Evolutionary conservation across 1,140 invertebrate species (phyloP).

Genomic region (Caenorhabditis remanei): DNA sequence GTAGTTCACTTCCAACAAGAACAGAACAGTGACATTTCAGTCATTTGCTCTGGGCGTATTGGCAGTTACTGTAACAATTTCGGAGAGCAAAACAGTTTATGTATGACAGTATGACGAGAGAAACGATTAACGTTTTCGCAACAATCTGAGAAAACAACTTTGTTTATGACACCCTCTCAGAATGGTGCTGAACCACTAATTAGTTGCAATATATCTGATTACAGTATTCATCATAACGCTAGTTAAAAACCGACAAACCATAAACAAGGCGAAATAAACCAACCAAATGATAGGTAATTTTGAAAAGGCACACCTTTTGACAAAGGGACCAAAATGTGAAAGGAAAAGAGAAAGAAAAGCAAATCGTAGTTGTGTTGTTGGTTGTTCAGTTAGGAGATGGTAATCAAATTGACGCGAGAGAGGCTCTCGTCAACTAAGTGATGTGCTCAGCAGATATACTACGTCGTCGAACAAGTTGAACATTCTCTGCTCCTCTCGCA

Average conservation of each 20-base stretch:
- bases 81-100: no score
- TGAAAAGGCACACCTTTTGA: not conserved
- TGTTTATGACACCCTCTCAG: no score
- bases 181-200: no score
- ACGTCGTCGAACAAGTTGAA: constrained; percentile 49
- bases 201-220: no score
- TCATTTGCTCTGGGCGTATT: no score
- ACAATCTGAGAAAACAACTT: no score
- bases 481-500: constrained; percentile 17
- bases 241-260: not conserved
- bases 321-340: constrained; percentile 21
- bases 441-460: constrained; percentile 50
- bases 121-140: no score
- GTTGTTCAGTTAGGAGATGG: constrained; percentile 56
- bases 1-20: no score
- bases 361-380: constrained; percentile 53
- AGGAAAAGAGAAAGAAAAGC: not conserved
- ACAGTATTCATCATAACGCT: no score
- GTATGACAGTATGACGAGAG: no score
- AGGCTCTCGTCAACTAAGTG: constrained; percentile 48
- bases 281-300: not conserved
- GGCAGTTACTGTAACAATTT: no score
- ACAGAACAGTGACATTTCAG: no score
- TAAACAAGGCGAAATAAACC: not conserved
- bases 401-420: constrained; percentile 54